Conservation (phyloP, 2,113 vertebrate species). For the Psephotus haematonotus region DNA sequence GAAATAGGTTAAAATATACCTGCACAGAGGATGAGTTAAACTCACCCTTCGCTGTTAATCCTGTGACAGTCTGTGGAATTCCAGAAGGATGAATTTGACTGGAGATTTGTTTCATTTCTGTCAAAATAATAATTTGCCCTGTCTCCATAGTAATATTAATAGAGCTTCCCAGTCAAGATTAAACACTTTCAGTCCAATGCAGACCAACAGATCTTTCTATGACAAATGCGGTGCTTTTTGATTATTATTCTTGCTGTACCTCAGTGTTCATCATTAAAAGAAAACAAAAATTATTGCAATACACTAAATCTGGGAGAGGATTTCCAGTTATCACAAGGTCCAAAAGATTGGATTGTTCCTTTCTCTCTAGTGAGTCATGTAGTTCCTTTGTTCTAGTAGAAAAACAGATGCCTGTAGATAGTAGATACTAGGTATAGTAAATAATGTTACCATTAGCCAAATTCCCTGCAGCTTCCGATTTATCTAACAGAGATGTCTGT, state of each 20-base stretch:
- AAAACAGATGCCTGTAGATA: conserved; percentile 71
- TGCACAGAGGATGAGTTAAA: neutral
- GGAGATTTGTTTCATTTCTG: conserved; percentile 39
- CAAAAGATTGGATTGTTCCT: conserved; percentile 69
- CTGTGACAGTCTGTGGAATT: neutral
- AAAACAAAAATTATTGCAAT: conserved; percentile 62
- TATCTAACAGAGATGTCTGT: conserved; percentile 68
- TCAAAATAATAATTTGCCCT: neutral
- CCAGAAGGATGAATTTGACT: conserved; percentile 19
- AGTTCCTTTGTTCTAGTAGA: conserved; percentile 71
- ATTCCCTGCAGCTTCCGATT: conserved; percentile 75
- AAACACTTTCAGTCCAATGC: conserved; percentile 70
- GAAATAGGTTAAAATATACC: neutral
- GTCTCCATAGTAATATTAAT: neutral
- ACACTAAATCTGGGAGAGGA: conserved; percentile 54
- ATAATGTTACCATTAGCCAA: conserved; percentile 72
- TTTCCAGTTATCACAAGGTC: conserved; percentile 61
- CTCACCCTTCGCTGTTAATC: neutral
- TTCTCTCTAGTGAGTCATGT: conserved; percentile 70
- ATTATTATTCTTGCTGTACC: conserved; percentile 67
- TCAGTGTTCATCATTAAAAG: conserved; percentile 65
- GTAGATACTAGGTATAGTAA: conserved; percentile 69
- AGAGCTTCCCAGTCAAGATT: conserved; percentile 75
- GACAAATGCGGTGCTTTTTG: conserved; percentile 73
- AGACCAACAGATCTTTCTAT: conserved; percentile 69